Base-by-base conservation (phyloP, 2,888 invertebrate genomes). In the Rambutsinella grinnellia region DNA sequence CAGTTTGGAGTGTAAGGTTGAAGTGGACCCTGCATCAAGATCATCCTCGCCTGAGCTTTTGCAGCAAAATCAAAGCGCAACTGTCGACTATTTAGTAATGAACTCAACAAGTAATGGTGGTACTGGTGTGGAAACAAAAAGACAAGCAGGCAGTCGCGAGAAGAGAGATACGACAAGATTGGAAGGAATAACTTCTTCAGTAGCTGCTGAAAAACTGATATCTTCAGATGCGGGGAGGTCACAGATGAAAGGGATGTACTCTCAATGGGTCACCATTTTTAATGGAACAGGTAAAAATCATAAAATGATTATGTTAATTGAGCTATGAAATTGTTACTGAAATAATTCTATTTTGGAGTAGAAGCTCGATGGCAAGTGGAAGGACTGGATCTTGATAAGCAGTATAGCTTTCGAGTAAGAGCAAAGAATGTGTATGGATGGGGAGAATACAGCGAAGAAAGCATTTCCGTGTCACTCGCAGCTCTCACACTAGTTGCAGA, bases 351-450 rank as follows among this genome's bases (percentile, higher is more conserved):
- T 67, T 68, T 76, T 76, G 66, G 85, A 87, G 46, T 85, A 91
- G 92, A 94, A 54, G 90, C 92, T 76, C 93, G 92, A 85, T 97
- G 96, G 93, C 90, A 94, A 76, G 91, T 95, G 26, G 90, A 90
- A 10, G 91, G 91, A 17, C 87, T 92, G 63, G 89, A 90, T 66
- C 89, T 89, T 23, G 90, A 90, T 74, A 87, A 90, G 24, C 88
- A 90, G 60, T 92, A 93, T 83, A 88, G 89, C 66, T 94, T 94
- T 85, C 90, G 93, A 10, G 94, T 94, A 58, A 90, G 92, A 77
- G 95, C 96, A 0, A 88, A 89, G 71, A 97, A 96, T 87, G 88
- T 89, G 2, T 91, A 93, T 86, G 96, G 96, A 23, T 94, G 93
- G 91, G 93, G 96, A 75, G 89, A 91, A 17, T 92, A 92, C 86